Evolutionary conservation across 2,113 vertebrate species (phyloP).

Genomic region (Zapus hudsonius): DNA sequence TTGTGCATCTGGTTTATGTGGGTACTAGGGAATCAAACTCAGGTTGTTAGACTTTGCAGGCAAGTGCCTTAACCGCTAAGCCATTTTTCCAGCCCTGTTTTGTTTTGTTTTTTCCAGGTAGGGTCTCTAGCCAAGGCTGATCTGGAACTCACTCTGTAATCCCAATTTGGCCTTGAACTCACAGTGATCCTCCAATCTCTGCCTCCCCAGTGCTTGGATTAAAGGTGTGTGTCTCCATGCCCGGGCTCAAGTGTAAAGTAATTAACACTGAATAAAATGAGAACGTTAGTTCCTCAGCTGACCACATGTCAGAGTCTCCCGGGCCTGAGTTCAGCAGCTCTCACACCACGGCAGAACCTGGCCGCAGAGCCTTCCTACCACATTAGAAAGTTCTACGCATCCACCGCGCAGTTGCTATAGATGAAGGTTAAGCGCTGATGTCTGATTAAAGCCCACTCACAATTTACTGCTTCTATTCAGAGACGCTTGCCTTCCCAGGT

Average conservation of each 20-base stretch:
- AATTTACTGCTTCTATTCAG: neutral
- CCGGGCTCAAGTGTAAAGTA: neutral
- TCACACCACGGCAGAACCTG: accelerated
- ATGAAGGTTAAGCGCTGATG: neutral
- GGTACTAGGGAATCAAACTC: too few species aligned
- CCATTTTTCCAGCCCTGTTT: too few species aligned
- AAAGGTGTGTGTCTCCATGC: too few species aligned
- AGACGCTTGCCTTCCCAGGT: neutral
- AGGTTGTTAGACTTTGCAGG: too few species aligned
- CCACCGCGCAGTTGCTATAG: accelerated
- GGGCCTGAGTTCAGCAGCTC: neutral
- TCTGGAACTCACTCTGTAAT: too few species aligned
- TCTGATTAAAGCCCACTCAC: too few species aligned
- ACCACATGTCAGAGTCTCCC: neutral
- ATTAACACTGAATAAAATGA: neutral
- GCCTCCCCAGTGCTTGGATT: too few species aligned
- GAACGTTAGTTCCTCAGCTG: neutral
- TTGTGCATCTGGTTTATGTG: too few species aligned
- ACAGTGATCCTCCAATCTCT: too few species aligned
- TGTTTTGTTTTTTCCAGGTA: neutral
- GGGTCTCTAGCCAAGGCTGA: too few species aligned
- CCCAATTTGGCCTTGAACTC: too few species aligned
- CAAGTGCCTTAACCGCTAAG: too few species aligned
- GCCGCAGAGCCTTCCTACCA: accelerated
- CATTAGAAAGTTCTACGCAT: neutral